phyloP scores from a whole-genome alignment of 2,888 invertebrate species.

The Tenthredo livida region DNA sequence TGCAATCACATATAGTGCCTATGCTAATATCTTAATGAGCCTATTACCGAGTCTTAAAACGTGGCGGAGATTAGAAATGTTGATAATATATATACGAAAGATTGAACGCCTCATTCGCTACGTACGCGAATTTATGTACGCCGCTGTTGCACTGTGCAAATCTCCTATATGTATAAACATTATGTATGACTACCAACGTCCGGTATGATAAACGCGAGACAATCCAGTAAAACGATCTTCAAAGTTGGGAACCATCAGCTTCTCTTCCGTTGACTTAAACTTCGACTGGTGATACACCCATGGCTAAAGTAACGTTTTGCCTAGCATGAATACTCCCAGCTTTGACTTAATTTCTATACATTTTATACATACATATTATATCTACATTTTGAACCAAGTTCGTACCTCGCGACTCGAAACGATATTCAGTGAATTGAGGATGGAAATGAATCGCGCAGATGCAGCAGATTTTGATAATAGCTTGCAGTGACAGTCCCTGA shows the following conservation, averaged over 20 bases:
- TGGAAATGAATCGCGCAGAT: not conserved
- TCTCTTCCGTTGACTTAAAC: not conserved
- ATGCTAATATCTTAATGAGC: not conserved
- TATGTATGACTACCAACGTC: not conserved
- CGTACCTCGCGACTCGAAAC: no score
- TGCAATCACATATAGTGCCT: not conserved
- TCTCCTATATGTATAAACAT: not conserved
- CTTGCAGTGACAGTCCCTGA: not conserved
- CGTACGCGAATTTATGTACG: not conserved
- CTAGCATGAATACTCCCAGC: not conserved
- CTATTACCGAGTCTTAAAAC: not conserved
- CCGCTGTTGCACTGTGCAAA: not conserved
- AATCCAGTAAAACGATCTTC: not conserved
- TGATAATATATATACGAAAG: not conserved
- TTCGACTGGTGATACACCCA: no score
- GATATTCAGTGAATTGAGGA: slow-evolving; percentile 1
- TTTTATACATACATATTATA: no score
- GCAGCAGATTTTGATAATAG: not conserved
- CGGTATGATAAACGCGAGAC: not conserved
- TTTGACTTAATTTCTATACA: not conserved
- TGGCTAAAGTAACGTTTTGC: no score
- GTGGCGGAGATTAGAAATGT: not conserved
- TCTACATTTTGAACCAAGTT: no score
- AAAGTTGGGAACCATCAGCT: not conserved
- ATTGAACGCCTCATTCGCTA: not conserved